Evolutionary conservation across 1,140 invertebrate species (phyloP).

Genomic region (Pararge aegeria): DNA sequence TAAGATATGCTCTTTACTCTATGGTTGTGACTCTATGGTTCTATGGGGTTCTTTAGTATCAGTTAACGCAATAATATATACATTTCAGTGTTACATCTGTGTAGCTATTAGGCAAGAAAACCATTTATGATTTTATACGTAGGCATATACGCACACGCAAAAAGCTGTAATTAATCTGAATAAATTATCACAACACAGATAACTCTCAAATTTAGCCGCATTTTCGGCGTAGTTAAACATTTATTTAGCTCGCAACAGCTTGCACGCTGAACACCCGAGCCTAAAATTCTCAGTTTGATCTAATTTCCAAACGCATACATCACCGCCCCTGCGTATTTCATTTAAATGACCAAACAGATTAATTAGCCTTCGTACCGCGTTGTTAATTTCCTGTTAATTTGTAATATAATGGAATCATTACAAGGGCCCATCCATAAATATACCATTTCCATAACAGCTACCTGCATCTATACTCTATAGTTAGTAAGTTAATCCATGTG

Average conservation of each 20-base stretch:
- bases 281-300: slow-evolving; percentile 11
- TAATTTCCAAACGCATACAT: slow-evolving; percentile 14
- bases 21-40: too few species aligned
- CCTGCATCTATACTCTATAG: too few species aligned
- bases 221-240: slow-evolving; percentile 6
- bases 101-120: too few species aligned
- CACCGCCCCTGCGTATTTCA: slow-evolving; percentile 6
- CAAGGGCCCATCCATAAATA: neutral
- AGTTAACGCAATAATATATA: too few species aligned
- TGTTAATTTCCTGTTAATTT: slow-evolving; percentile 18
- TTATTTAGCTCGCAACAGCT: slow-evolving; percentile 11
- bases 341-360: slow-evolving; percentile 20
- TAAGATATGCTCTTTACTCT: too few species aligned
- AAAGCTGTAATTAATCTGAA: neutral
- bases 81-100: too few species aligned
- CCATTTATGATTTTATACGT: too few species aligned
- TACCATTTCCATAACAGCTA: too few species aligned
- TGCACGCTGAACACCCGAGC: neutral
- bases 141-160: neutral
- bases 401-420: slow-evolving; percentile 17
- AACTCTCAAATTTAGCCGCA: neutral
- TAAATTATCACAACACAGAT: neutral
- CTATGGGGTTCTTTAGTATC: too few species aligned
- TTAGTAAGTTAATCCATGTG: too few species aligned
- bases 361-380: slow-evolving; percentile 9